Percentiles rank a stretch among this genome's conserved stretches.
Evolutionary conservation across 2,797 vertebrate genomes (phyloP).

Genomic region (Pseudochirops corinnae): DNA sequence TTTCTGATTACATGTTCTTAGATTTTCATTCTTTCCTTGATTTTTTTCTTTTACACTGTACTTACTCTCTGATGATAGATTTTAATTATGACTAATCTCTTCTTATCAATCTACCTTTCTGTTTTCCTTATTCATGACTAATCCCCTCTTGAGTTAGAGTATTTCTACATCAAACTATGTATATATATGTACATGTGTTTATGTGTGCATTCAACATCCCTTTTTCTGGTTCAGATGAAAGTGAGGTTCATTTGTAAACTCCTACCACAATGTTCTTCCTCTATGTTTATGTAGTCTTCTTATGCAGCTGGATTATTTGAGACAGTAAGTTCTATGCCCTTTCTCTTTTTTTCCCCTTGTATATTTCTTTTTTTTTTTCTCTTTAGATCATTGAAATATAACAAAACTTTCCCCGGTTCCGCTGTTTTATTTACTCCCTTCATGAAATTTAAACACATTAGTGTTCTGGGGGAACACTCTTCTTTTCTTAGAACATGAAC

Average conservation of each 20-base stretch:
- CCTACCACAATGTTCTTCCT: background rate
- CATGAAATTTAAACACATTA: background rate
- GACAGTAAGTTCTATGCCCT: background rate
- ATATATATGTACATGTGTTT: background rate
- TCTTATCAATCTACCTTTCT: background rate
- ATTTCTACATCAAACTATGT: background rate
- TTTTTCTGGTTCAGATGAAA: background rate
- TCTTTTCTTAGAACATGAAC: background rate
- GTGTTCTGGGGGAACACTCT: background rate
- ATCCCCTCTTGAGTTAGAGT: background rate
- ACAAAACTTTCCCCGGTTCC: background rate
- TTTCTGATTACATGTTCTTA: background rate
- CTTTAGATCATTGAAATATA: background rate
- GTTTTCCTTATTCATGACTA: background rate
- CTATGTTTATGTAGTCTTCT: background rate
- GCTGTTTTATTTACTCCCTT: background rate
- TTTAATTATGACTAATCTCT: background rate
- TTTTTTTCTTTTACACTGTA: background rate
- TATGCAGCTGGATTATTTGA: background rate
- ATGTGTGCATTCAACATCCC: background rate
- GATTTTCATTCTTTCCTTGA: background rate
- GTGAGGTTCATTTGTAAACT: background rate
- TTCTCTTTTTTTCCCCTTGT: background rate
- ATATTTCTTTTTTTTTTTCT: background rate
- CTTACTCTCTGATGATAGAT: background rate